Percentiles rank a stretch among this genome's conserved stretches.
These are phyloP conservation scores for Hedya salicella DNA, from an alignment of 2,888 invertebrate genomes.

Conservation along the genomic window DNA sequence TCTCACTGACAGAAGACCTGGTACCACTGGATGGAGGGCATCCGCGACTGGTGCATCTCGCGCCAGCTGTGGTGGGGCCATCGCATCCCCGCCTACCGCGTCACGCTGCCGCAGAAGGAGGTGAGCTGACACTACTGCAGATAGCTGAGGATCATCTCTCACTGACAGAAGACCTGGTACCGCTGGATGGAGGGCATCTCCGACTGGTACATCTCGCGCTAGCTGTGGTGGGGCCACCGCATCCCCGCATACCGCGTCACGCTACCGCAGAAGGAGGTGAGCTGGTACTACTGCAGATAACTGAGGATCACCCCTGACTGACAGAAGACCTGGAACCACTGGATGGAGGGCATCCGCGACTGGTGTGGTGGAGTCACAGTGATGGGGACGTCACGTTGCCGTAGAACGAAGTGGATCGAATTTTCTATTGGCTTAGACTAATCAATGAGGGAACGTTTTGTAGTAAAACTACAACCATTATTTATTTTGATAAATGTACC, in stretches of 20 bases:
- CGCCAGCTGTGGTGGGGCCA: conserved; percentile 99
- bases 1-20: no score
- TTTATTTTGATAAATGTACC: no score
- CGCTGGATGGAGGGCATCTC: conserved; percentile 98
- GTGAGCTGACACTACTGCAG: no score
- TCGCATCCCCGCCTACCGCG: no score
- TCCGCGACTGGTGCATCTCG: conserved; percentile 99
- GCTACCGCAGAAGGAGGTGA: background rate
- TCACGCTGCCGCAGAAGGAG: conserved; percentile 59
- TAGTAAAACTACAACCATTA: no score
- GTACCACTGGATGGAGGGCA: conserved; percentile 98
- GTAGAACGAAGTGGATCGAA: conserved; percentile 4
- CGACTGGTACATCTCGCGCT: conserved; percentile 99
- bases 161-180: conserved; percentile 98
- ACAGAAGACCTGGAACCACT: conserved; percentile 98
- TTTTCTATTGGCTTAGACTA: no score
- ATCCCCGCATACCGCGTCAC: no score
- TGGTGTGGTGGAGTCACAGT: conserved; percentile 99
- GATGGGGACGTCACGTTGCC: conserved; percentile 84
- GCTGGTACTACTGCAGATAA: no score
- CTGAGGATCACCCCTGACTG: no score
- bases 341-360: conserved; percentile 98
- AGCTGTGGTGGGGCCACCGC: conserved; percentile 99
- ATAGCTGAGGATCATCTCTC: no score
- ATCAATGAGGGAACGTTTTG: no score